Conservation (phyloP, 2,113 vertebrate species). For the Campylomormyrus numenius region DNA sequence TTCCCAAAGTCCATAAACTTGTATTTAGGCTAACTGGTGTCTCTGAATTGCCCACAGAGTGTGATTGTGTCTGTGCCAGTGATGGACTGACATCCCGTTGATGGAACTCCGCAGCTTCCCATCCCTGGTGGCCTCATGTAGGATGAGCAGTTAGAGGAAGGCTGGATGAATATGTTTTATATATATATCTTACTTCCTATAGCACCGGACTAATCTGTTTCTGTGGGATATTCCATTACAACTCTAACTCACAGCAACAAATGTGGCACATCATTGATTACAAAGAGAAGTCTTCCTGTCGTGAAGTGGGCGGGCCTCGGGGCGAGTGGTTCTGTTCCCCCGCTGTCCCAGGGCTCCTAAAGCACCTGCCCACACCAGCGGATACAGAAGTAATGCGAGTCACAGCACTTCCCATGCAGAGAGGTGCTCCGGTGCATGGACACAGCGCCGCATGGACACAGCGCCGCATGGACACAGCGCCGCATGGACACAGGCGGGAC, state of each 20-base stretch:
- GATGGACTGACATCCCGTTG: neutral
- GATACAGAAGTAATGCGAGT: constrained; percentile 63
- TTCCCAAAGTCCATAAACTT: neutral
- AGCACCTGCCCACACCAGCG: constrained; percentile 55
- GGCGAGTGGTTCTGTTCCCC: neutral
- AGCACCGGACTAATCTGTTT: neutral
- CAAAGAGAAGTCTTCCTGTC: constrained; percentile 4
- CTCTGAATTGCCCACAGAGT: neutral
- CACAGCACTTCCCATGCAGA: constrained; percentile 64
- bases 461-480: too few relatives aligned
- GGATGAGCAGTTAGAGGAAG: neutral
- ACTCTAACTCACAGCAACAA: constrained; percentile 7
- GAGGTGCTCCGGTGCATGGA: constrained; percentile 37
- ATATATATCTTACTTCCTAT: constrained; percentile 9
- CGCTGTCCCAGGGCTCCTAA: constrained; percentile 25
- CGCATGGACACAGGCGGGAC: constrained; percentile 33
- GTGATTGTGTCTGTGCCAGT: neutral
- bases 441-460: neutral
- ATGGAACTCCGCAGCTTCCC: neutral
- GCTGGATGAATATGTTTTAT: neutral
- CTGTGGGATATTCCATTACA: neutral
- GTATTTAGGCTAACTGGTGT: neutral
- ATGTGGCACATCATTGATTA: constrained; percentile 21
- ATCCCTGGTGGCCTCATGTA: too few relatives aligned
- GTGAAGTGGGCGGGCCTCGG: neutral